Evolutionary conservation across 2,113 vertebrate species (phyloP).

Genomic region (Scatophagus argus): DNA sequence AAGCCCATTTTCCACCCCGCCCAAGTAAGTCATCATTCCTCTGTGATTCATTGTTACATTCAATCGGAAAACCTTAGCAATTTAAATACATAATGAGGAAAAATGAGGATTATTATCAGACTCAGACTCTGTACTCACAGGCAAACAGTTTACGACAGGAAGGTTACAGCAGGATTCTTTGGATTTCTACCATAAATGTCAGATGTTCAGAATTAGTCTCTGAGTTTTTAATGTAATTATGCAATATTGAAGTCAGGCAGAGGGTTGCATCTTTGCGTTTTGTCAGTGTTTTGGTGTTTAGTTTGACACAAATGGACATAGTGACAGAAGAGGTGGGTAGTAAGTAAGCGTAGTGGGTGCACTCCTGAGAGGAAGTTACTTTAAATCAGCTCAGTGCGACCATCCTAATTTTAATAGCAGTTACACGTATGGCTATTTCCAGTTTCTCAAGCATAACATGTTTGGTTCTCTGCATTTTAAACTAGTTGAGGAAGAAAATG

Average conservation of each 20-base stretch:
- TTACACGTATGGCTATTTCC: neutral
- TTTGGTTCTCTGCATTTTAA: neutral
- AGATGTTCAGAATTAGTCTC: conserved; percentile 54
- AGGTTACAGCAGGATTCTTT: conserved; percentile 1
- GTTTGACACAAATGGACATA: neutral
- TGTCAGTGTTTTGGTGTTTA: conserved; percentile 11
- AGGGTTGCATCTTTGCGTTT: neutral
- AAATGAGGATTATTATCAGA: neutral
- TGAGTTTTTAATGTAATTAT: conserved; percentile 45
- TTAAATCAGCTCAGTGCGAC: neutral
- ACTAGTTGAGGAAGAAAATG: neutral
- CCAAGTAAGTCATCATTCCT: conserved; percentile 52
- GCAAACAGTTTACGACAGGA: neutral
- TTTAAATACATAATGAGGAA: conserved; percentile 30
- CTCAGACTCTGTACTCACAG: neutral
- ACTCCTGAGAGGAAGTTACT: conserved; percentile 13
- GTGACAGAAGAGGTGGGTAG: neutral
- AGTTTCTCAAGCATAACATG: neutral
- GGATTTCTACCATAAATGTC: conserved; percentile 38
- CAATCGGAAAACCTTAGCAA: conserved; percentile 33
- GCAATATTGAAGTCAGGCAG: conserved; percentile 58
- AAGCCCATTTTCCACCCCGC: conserved; percentile 47
- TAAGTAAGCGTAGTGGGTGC: neutral
- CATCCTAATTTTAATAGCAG: conserved; percentile 2
- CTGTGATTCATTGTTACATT: conserved; percentile 41